These are phyloP conservation scores for Emberiza fucata DNA, from an alignment of 2,113 vertebrate species.

Conservation along the genomic window DNA sequence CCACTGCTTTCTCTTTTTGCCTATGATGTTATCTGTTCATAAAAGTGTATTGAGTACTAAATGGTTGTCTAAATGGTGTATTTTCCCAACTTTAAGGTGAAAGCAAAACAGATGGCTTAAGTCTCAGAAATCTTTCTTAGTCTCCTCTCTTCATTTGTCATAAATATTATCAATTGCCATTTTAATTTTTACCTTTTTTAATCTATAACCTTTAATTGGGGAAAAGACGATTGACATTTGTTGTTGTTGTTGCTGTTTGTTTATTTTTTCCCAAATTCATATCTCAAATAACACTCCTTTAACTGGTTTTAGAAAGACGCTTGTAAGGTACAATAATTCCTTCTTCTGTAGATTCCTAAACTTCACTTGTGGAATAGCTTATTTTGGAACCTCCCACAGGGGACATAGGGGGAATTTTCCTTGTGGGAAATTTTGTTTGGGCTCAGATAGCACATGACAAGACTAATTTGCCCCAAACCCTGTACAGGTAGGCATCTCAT, in stretches of 20 bases:
- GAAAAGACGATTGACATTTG: rapidly evolving
- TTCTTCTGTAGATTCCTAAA: neutral
- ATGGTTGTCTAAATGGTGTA: neutral
- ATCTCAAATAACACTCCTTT: neutral
- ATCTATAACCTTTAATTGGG: neutral
- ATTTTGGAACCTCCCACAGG: neutral
- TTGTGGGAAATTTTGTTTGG: neutral
- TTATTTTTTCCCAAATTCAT: neutral
- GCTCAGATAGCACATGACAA: neutral
- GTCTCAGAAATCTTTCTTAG: neutral
- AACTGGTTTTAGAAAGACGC: neutral
- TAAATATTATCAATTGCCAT: neutral
- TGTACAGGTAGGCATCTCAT: rapidly evolving
- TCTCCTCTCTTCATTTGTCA: neutral
- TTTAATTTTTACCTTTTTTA: neutral
- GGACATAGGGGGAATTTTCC: neutral
- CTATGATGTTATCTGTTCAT: neutral
- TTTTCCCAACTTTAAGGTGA: neutral
- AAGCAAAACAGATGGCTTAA: neutral
- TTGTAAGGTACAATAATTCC: neutral
- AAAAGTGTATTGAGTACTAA: neutral
- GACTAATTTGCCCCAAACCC: neutral
- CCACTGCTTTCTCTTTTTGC: neutral
- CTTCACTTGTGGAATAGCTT: neutral
- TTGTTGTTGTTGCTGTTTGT: neutral